Evolutionary conservation across 2,888 invertebrate genomes (phyloP).

Genomic region (Macrophya annulata): DNA sequence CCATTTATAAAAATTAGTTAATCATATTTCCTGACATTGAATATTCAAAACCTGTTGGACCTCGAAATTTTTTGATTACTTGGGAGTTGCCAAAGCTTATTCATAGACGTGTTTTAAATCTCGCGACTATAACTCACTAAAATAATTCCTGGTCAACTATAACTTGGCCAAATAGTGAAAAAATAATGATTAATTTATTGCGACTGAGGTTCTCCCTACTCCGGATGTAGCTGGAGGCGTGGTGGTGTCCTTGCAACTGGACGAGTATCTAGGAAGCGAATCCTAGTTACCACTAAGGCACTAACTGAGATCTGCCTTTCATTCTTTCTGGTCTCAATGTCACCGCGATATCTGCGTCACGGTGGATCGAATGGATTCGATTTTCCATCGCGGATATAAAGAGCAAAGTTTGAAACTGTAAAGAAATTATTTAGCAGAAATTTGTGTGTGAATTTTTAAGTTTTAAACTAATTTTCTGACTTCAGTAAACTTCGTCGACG

Average conservation of each 20-base stretch:
- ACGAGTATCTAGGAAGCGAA: constrained; percentile 47
- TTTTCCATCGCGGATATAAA: constrained; percentile 29
- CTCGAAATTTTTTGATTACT: background rate
- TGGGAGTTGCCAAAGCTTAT: background rate
- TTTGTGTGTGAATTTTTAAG: background rate
- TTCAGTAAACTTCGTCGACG: background rate
- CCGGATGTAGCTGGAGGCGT: constrained; percentile 46
- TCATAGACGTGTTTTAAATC: background rate
- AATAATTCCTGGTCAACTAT: background rate
- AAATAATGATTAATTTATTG: background rate
- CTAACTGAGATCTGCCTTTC: constrained; percentile 39
- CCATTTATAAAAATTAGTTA: background rate
- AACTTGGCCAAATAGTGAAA: background rate
- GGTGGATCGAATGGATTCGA: constrained; percentile 33
- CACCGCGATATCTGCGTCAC: constrained; percentile 50
- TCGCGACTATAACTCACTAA: constrained; percentile 13
- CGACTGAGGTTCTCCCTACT: constrained; percentile 14
- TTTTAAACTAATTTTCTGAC: background rate
- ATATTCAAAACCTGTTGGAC: background rate
- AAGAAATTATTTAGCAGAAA: background rate
- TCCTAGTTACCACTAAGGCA: constrained; percentile 21
- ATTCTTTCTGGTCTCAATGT: constrained; percentile 54
- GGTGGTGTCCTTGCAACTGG: constrained; percentile 50
- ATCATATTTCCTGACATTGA: background rate
- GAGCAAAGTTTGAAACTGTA: background rate